A percentile compares a stretch with the other conserved stretches of the same genome.
Conservation (phyloP, 2,797 vertebrate genomes). For the Corythornis leucogaster region DNA sequence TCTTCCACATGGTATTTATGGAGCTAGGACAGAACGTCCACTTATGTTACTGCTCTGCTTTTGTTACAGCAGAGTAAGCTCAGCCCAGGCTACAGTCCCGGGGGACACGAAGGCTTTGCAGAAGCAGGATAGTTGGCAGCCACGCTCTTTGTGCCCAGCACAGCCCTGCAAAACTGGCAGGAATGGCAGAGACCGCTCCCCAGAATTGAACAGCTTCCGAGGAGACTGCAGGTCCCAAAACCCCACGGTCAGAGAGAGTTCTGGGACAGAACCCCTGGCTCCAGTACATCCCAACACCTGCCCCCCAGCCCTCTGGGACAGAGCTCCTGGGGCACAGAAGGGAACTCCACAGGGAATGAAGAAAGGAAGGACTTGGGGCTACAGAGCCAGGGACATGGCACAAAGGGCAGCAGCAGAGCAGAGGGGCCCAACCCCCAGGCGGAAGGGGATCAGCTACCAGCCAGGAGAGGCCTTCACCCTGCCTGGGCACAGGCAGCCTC, state of each 20-base stretch:
- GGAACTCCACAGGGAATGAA: too few relatives aligned
- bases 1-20: not conserved
- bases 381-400: not conserved
- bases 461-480: not conserved
- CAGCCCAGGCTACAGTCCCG: not conserved
- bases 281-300: fast-evolving
- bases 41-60: fast-evolving
- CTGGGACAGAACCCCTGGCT: not conserved
- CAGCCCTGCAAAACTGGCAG: fast-evolving
- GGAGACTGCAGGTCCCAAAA: not conserved
- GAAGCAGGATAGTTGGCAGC: not conserved
- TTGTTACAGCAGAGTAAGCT: not conserved
- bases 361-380: not conserved
- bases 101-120: not conserved
- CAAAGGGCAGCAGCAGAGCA: not conserved
- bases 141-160: too few relatives aligned
- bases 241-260: fast-evolving
- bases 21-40: not conserved
- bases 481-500: not conserved
- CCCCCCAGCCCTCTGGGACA: fast-evolving
- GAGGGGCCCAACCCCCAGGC: not conserved
- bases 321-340: not conserved
- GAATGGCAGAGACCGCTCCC: not conserved
- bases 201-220: not conserved
- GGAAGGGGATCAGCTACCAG: not conserved